Evolutionary conservation across 2,113 vertebrate species (phyloP).

Genomic region (Isurus oxyrinchus): DNA sequence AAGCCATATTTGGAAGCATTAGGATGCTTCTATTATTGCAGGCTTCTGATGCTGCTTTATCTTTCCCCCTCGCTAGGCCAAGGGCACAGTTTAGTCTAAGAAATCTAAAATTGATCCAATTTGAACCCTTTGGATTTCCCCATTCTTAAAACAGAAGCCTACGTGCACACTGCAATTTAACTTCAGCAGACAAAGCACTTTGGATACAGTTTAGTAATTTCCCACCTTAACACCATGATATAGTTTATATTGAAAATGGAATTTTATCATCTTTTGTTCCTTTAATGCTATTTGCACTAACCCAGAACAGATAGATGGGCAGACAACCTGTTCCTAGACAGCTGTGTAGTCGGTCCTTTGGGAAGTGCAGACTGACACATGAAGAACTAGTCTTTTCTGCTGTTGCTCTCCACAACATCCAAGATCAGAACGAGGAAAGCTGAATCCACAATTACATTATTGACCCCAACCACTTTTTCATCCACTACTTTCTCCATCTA

Average conservation of each 20-base stretch:
- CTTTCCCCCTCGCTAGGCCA: too few relatives aligned
- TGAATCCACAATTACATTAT: not conserved
- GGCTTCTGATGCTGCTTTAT: too few relatives aligned
- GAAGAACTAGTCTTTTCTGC: too few relatives aligned
- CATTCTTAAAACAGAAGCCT: not conserved
- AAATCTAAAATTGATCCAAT: not conserved
- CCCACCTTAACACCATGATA: not conserved
- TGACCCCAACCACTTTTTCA: not conserved
- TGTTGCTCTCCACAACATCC: not conserved
- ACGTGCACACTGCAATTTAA: not conserved
- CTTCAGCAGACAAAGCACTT: not conserved
- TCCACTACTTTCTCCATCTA: not conserved
- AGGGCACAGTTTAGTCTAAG: not conserved
- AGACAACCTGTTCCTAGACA: not conserved
- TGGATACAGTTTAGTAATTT: not conserved
- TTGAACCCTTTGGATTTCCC: not conserved
- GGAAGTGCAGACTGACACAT: not conserved
- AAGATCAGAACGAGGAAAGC: not conserved
- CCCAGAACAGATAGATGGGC: not conserved
- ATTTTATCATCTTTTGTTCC: not conserved
- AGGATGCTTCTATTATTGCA: too few relatives aligned
- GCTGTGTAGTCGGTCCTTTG: not conserved
- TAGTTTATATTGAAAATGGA: not conserved
- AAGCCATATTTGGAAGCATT: too few relatives aligned
- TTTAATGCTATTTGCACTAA: not conserved